Evolutionary conservation across 2,888 invertebrate genomes (phyloP), one percentile per base, ranked within the genome.

Genomic region (Eupithecia exiguata): DNA sequence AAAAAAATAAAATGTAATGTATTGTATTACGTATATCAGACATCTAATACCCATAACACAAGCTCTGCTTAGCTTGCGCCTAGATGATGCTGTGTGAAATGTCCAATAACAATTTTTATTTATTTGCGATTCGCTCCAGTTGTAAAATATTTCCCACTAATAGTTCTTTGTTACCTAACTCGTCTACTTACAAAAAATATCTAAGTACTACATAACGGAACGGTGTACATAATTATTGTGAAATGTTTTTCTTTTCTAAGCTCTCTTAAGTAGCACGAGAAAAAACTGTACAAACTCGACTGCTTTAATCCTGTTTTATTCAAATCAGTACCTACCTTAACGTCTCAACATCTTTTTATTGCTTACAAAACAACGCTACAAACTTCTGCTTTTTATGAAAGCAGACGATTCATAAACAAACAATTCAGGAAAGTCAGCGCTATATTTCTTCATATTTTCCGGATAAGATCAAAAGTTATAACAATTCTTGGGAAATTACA

Each of bases 401-500:
- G 25, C 58, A 58, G 25, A 18, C 35, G 35, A 62, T 62, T 62
- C 62, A 35, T 62, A 62, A 62, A 62, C 62, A 62, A 62, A 62
- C 35, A 62, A 58, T 70, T 66, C 53, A 70, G 62, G 21, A 74
- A 73, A 72, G 70, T 75, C 62, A 35, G 35, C 35, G 62, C 35
- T 62, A 68, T 76, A 72, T 75, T 75, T 70, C 65, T 73, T 46
- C 68, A 70, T 69, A 77, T 80, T 82, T 84, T 73, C 79, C 72
- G 68, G 65, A 49, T 68, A 66, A 74, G 75, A 49, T 40, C 74
- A 25, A 77, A 85, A 84, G 79, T 83, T 77, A 75, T 81, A 83
- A 83, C 84, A 81, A 83, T 84, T 83, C 78, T 66, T 78, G 58
- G 71, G 77, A 80, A 81, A 84, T 83, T 81, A 83, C 78, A 82